Evolutionary conservation across 2,888 invertebrate genomes (phyloP), one percentile per base, ranked within the genome.

Genomic region (Eupithecia subfuscata): DNA sequence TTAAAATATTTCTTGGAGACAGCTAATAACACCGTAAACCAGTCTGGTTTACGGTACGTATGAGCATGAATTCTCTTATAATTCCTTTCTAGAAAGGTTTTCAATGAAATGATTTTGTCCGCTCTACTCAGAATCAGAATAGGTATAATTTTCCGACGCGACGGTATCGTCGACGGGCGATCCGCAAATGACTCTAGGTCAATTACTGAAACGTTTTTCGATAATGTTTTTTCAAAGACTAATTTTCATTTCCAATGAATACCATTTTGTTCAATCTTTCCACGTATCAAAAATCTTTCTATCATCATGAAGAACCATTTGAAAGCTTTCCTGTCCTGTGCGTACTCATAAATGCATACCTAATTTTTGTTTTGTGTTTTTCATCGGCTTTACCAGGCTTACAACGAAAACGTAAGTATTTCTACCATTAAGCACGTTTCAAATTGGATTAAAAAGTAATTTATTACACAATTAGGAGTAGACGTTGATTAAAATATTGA

Each of bases 321-420:
- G 11, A 56, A 56, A 56, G 22, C 60, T 25, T 60, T 25, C 5
- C 6, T 5, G 22, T 25, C 12, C 60, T 60, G 60, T 60, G 12
- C 22, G n/a, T 22, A 6, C 25, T 25, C 14, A 25, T 52, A 1
- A 22, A 22, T 60, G 22, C 60, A 25, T 60, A 56, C 22, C 8
- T n/a, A 65, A 34, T 43, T 34, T 70, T 48, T 63, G 16, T 63
- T 73, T 70, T 73, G 9, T 67, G 18, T 67, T 67, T 67, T 70
- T 18, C 70, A 70, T 68, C 68, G 68, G 76, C 76, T 76, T 43
- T 45, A 22, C 45, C 73, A 76, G 76, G 73, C 70, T 73, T 60
- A 70, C 73, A 67, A 45, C 48, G 48, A 40, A 70, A 67, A 63
- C 70, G 76, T 76, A 52, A 76, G 76, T 76, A 76, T 64, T 56